phyloP scores from a whole-genome alignment of 2,113 vertebrate genomes.

The Charadrius vociferus region DNA sequence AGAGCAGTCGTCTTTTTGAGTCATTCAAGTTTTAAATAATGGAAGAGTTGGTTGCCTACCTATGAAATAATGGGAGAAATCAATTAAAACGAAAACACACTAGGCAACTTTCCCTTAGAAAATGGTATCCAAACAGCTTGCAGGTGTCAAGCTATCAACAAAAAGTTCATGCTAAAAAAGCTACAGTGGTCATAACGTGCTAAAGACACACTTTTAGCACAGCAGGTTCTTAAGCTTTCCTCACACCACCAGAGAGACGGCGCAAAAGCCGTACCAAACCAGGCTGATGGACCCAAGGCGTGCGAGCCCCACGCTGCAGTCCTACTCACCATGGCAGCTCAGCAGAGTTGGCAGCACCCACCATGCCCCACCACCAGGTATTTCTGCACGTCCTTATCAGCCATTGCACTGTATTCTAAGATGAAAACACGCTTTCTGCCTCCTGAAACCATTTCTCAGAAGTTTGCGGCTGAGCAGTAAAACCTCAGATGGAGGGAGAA shows the following conservation, averaged over 20 bases:
- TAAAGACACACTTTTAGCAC: not conserved
- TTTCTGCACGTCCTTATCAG: not conserved
- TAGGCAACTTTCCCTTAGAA: not conserved
- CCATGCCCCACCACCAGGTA: not conserved
- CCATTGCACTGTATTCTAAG: not conserved
- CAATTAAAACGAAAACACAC: not conserved
- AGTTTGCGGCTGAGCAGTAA: not conserved
- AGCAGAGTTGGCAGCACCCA: rapidly evolving
- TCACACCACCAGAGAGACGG: not conserved
- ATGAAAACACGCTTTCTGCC: not conserved
- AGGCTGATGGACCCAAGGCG: rapidly evolving
- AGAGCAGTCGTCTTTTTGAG: not conserved
- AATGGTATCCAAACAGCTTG: not conserved
- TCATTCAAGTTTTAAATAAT: not conserved
- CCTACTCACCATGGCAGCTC: not conserved
- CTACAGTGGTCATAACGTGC: rapidly evolving
- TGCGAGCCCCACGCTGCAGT: rapidly evolving
- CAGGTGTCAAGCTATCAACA: not conserved
- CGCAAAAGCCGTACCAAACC: rapidly evolving
- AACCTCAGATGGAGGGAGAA: not conserved
- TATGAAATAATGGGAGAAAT: not conserved
- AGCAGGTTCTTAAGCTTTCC: not conserved
- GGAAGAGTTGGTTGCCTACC: not conserved
- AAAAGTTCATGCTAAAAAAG: not conserved
- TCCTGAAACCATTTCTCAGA: not conserved